These are phyloP conservation scores for Octopus sinensis DNA, from an alignment of 1,140 invertebrate genomes.

Conservation along the genomic window DNA sequence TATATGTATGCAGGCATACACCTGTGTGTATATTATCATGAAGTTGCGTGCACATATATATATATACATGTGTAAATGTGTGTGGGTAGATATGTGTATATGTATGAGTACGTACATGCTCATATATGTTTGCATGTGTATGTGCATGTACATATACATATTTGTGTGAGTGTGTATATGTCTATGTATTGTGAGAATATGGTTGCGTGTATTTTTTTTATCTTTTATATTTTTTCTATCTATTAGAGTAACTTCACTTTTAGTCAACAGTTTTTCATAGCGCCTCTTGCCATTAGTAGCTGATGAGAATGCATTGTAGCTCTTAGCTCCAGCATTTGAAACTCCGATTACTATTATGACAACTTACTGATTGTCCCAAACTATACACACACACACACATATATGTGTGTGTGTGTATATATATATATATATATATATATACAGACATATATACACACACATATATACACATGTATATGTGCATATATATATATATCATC, in stretches of 20 bases:
- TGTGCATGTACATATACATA: not conserved
- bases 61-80: not conserved
- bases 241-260: too few species aligned
- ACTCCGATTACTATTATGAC: not conserved
- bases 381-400: not conserved
- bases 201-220: not conserved
- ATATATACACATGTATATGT: too few species aligned
- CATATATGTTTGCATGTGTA: not conserved
- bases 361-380: not conserved
- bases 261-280: too few species aligned
- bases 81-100: not conserved
- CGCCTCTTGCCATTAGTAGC: too few species aligned
- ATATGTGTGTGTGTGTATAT: not conserved
- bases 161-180: not conserved
- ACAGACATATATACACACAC: too few species aligned
- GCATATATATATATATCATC: too few species aligned
- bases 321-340: too few species aligned
- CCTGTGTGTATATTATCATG: not conserved
- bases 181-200: not conserved
- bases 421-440: constrained; percentile 6
- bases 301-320: too few species aligned
- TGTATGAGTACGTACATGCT: not conserved
- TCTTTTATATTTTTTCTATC: not conserved
- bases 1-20: not conserved
- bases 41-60: not conserved